Base-by-base conservation (phyloP, 2,888 invertebrate species). In the Keiferia lycopersicella region DNA sequence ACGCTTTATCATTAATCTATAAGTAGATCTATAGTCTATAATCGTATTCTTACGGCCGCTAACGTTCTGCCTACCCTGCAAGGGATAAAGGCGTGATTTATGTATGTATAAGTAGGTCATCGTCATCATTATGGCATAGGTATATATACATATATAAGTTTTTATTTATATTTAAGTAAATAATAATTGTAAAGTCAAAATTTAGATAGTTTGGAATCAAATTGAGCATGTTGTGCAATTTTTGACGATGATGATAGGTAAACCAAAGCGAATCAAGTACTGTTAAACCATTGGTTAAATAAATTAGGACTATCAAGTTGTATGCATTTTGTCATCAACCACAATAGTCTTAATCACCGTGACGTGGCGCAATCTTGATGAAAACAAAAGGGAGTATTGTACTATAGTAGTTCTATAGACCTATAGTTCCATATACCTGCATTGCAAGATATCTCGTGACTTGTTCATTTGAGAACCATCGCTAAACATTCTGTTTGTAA, bases 401-500 rank as follows among this genome's bases (percentile, higher is more conserved):
- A 34, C 16, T 45, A 45, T 41, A 41, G 41, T 41, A 69, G 69
- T 69, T 69, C 71, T 69, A 73, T 71, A 68, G 67, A 73, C 73
- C 66, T 64, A 67, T 22, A 64, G 50, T 22, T 12, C 14, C 14
- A n/a, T 26, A 30, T 26, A 53, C 14, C 22, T 16, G 8, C 34
- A 45, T 82, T 82, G 74, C 79, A 67, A 79, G 76, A 80, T 66
- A 65, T 70, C 66, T 73, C 83, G 82, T 86, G 86, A 79, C 78
- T 70, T 60, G 67, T 66, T 72, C 71, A 78, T 87, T 87, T 79
- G 82, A 78, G 67, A 69, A 64, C 67, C 69, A 74, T 71, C 72
- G 84, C 81, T 86, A 87, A 86, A 76, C 77, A 81, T 80, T 82
- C 64, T 84, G 83, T 86, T 86, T 86, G 79, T 76, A 41, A 51